A percentile compares a stretch with the other conserved stretches of the same genome.
These are phyloP conservation scores for Tetramorium parvispinum DNA, from an alignment of 1,140 invertebrate species.

Conservation along the genomic window DNA sequence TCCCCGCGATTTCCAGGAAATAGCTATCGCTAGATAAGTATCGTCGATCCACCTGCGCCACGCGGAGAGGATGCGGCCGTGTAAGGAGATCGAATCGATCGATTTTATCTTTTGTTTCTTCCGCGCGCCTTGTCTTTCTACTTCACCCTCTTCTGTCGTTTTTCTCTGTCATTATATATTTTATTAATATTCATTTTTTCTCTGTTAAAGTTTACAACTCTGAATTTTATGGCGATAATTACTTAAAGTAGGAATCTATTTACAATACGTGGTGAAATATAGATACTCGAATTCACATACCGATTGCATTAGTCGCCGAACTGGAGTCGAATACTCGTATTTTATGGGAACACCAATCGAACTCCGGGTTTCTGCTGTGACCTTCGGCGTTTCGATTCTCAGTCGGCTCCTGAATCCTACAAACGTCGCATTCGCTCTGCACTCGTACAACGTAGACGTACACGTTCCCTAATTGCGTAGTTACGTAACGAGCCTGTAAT, in stretches of 20 bases:
- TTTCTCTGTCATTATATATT: conserved; percentile 24
- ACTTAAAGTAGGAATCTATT: conserved; percentile 1
- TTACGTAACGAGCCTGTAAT: conserved; percentile 60
- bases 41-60: conserved; percentile 33
- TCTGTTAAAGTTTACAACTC: conserved; percentile 47
- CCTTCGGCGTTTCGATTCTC: neutral
- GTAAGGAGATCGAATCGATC: conserved; percentile 33
- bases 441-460: neutral
- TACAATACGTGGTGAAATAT: neutral
- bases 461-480: conserved; percentile 42
- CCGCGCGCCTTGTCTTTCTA: neutral
- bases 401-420: neutral
- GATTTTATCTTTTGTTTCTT: conserved; percentile 48
- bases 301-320: neutral
- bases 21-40: conserved; percentile 42
- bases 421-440: neutral
- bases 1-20: conserved; percentile 27
- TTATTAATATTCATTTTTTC: conserved; percentile 43
- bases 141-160: neutral
- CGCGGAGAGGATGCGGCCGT: conserved; percentile 7
- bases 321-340: neutral
- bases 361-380: neutral
- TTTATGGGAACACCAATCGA: conserved; percentile 7
- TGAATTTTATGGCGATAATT: neutral
- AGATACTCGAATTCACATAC: neutral